A percentile compares a stretch with the other conserved stretches of the same genome.
These are phyloP conservation scores for Dasypolia templi DNA, from an alignment of 2,888 invertebrate species.

Conservation along the genomic window DNA sequence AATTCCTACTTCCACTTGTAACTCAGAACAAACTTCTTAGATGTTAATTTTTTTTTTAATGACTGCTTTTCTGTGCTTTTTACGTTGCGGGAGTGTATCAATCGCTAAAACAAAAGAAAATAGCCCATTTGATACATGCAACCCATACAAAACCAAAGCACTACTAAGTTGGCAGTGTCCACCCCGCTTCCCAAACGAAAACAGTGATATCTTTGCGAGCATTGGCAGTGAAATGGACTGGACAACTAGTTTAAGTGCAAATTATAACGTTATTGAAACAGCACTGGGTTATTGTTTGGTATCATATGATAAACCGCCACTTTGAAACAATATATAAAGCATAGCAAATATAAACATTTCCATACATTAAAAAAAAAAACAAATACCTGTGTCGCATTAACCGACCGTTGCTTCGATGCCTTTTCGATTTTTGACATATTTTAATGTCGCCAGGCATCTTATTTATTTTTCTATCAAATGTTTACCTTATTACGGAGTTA, in stretches of 20 bases:
- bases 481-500: not conserved
- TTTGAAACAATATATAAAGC: not conserved
- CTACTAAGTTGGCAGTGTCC: conserved; percentile 9
- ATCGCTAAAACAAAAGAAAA: conserved; percentile 1
- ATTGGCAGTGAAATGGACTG: conserved; percentile 8
- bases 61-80: too few relatives aligned
- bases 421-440: conserved; percentile 9
- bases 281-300: not conserved
- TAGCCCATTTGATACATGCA: not conserved
- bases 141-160: not conserved
- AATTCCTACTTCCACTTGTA: too few relatives aligned
- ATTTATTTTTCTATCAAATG: conserved; percentile 4
- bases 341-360: not conserved
- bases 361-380: not conserved
- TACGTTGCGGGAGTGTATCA: conserved; percentile 15
- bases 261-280: not conserved
- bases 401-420: conserved; percentile 5
- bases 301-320: not conserved
- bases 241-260: conserved; percentile 7
- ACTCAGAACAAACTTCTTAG: too few relatives aligned
- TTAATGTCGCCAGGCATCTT: not conserved
- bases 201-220: conserved; percentile 7
- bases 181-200: conserved; percentile 5
- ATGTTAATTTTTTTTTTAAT: too few relatives aligned
- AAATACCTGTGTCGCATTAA: not conserved